These are phyloP conservation scores for Cremastobaeus sp. DNA, from an alignment of 2,888 invertebrate genomes.

Conservation along the genomic window DNA sequence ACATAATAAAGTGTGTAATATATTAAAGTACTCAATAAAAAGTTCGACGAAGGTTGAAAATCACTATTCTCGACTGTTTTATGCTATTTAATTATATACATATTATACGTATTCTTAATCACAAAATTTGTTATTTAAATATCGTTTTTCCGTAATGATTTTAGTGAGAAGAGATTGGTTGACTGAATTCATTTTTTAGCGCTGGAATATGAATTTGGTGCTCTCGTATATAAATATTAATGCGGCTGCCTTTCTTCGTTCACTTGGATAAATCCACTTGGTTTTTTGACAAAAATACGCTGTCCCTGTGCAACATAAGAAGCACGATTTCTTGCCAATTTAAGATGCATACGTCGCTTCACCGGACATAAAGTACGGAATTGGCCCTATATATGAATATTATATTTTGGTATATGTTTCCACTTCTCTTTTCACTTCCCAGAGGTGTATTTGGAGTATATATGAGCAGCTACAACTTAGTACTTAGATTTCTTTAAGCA, in stretches of 20 bases:
- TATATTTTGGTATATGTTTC: slow-evolving; percentile 57
- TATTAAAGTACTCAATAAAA: too few relatives aligned
- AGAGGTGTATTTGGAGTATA: slow-evolving; percentile 45
- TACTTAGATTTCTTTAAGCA: slow-evolving; percentile 49
- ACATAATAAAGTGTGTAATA: too few relatives aligned
- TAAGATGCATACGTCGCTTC: slow-evolving; percentile 61
- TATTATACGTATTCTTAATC: too few relatives aligned
- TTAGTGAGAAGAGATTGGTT: slow-evolving; percentile 22
- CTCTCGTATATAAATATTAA: slow-evolving; percentile 54
- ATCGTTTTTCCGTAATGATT: too few relatives aligned
- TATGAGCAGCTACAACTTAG: slow-evolving; percentile 55
- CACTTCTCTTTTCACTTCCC: slow-evolving; percentile 46
- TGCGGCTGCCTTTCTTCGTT: slow-evolving; percentile 58
- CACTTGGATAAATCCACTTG: slow-evolving; percentile 60
- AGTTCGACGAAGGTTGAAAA: too few relatives aligned
- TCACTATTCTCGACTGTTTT: too few relatives aligned
- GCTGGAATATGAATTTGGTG: slow-evolving; percentile 17
- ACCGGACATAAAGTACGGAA: slow-evolving; percentile 54
- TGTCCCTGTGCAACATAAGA: slow-evolving; percentile 56
- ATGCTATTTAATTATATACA: too few relatives aligned
- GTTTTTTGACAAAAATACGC: slow-evolving; percentile 51
- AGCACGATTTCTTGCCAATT: slow-evolving; percentile 62
- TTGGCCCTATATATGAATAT: slow-evolving; percentile 57
- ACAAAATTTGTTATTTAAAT: too few relatives aligned
- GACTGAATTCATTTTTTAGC: slow-evolving; percentile 39